phyloP scores from a whole-genome alignment of 2,113 vertebrate genomes.

The Cheirogaleus medius region DNA sequence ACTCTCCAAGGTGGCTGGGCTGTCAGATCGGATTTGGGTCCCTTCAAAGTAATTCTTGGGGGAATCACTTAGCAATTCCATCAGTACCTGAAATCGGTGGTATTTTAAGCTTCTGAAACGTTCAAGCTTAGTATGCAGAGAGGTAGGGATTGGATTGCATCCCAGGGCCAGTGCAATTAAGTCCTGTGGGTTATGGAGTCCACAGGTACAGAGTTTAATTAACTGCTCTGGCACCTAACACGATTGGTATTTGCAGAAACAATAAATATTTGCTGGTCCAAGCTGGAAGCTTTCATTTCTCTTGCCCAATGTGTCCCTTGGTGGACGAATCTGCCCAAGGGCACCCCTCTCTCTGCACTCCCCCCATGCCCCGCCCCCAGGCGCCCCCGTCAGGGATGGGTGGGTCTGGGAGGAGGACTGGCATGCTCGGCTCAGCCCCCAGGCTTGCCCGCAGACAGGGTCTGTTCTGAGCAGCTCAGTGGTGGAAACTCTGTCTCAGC shows the following conservation, averaged over 20 bases:
- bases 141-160: background rate
- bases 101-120: background rate
- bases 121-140: background rate
- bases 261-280: background rate
- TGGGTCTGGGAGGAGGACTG: background rate
- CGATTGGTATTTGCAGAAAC: background rate
- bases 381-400: background rate
- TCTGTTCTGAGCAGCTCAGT: background rate
- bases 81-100: background rate
- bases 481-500: background rate
- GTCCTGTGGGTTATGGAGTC: background rate
- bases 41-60: background rate
- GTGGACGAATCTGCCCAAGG: background rate
- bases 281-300: background rate
- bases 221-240: background rate
- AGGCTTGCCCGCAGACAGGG: background rate
- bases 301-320: background rate
- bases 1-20: background rate
- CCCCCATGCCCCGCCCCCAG: no score
- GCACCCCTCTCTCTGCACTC: background rate
- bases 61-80: background rate
- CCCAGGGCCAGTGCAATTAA: background rate
- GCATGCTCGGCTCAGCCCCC: background rate
- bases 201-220: background rate
- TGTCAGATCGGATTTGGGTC: background rate